Evolutionary conservation across 2,888 invertebrate species (phyloP), one percentile per base, ranked within the genome.

Genomic region (Xylota segnis): DNA sequence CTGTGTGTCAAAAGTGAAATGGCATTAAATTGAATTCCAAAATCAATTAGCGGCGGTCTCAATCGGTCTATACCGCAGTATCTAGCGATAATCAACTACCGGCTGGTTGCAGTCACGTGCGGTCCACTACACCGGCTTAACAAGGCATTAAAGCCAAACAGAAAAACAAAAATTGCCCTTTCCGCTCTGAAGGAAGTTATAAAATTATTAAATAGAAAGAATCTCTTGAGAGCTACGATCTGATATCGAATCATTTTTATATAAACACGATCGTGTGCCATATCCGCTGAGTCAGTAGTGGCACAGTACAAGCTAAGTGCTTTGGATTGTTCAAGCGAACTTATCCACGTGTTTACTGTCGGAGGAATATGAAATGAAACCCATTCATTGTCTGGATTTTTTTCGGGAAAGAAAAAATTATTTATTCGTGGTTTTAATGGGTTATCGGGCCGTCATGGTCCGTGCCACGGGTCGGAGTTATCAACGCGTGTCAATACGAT

Each of bases 11-110:
- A 34, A 65, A 54, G 12, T 72, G 16, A 71, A 71, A 68, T 74
- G 43, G 72, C 83, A 75, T 84, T 34, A 84, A 86, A 86, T 86
- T 86, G 76, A 70, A 72, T 81, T 72, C 34, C 10, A 47, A 84
- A 86, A 86, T 86, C 84, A 86, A 86, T 86, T 86, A 76, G 81
- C 65, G 66, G 71, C 66, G 81, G 76, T 66, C 56, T 72, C 65
- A 86, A 76, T 76, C 76, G 32, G n/a, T n/a, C 66, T 10, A 23
- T 23, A 47, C 14, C 56, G 34, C 56, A 16, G 23, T 52, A n/a
- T 45, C 23, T 6, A 23, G 16, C 18, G 52, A 52, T 37, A 66
- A 45, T 71, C 56, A 61, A 59, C n/a, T 16, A 58, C 32, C 81
- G 70, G 7, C 23, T 66, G 71, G n/a, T 0, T 27, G 18, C 7